phyloP scores from a whole-genome alignment of 2,888 invertebrate genomes.

The Tryphoninae sp. region DNA sequence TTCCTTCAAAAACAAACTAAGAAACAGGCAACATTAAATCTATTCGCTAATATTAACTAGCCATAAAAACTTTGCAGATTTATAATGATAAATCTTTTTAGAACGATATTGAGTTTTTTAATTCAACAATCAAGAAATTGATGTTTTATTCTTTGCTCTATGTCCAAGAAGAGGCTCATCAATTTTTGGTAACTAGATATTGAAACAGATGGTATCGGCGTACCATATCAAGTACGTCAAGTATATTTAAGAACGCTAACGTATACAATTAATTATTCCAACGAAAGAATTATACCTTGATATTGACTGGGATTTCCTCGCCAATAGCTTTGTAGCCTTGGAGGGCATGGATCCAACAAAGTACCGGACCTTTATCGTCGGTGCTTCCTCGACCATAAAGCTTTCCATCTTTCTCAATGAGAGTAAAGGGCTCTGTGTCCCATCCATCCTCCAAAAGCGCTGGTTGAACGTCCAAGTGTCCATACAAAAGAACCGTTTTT shows the following conservation, averaged over 20 bases:
- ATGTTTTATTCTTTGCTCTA: too few species aligned
- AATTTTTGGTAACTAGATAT: too few species aligned
- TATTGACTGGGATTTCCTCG: slow-evolving; percentile 87
- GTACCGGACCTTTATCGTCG: slow-evolving; percentile 97
- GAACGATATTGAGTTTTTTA: too few species aligned
- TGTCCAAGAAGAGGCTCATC: too few species aligned
- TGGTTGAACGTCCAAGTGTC: slow-evolving; percentile 99
- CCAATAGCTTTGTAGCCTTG: slow-evolving; percentile 91
- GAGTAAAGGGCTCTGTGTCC: slow-evolving; percentile 96
- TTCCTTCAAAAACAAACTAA: slow-evolving; percentile 96
- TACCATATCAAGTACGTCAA: too few species aligned
- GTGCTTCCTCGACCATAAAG: slow-evolving; percentile 95
- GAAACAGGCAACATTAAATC: slow-evolving; percentile 58
- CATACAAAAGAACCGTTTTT: slow-evolving; percentile 97
- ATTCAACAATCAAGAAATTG: too few species aligned
- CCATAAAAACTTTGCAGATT: not conserved
- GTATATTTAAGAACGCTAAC: too few species aligned
- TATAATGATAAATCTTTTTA: slow-evolving; percentile 8
- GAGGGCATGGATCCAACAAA: slow-evolving; percentile 97
- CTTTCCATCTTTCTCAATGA: slow-evolving; percentile 94
- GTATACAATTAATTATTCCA: not conserved
- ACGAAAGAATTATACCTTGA: slow-evolving; percentile 82
- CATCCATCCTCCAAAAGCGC: slow-evolving; percentile 96
- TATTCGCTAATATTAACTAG: slow-evolving; percentile 5
- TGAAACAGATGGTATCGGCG: too few species aligned